Evolutionary conservation across 2,888 invertebrate species (phyloP), one percentile per base, ranked within the genome.

Genomic region (Lasioglossum figueresi): DNA sequence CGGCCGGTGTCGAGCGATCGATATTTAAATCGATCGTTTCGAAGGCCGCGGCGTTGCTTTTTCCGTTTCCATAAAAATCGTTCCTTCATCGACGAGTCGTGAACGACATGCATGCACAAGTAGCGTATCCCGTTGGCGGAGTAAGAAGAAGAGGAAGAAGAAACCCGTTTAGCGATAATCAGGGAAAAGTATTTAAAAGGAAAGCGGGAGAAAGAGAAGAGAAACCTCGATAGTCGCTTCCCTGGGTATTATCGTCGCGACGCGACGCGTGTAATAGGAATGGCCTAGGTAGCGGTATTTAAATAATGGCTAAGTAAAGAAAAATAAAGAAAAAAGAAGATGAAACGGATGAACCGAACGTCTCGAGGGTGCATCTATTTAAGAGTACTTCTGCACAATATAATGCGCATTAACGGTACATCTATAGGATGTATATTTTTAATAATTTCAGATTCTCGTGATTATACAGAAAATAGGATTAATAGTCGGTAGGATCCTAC

Each of bases 361-460:
- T 56, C 74, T 86, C 63, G 63, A 80, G 48, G 72, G 82, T 85
- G 80, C 79, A 56, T 73, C 85, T 80, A 81, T 82, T 84, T 76
- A 84, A 84, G 76, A 86, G 76, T 84, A 88, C 63, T 91, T 89
- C 88, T 90, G 90, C 92, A 91, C 91, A 91, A 91, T 91, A 88
- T 84, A 85, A 91, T 89, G 89, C 91, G 92, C 92, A 89, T 88
- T 90, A 88, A 89, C 86, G 79, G 86, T 89, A 88, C 90, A 90
- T 91, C 90, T 88, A 86, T 90, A 89, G 87, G 90, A 91, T 92
- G 92, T 92, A 89, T 92, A 93, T 93, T 93, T 93, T 92, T 92
- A 92, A 92, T 92, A 92, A 92, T 90, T 92, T 92, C 79, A 89
- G 79, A 90, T 91, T 88, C 79, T 68, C 80, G 88, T 86, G 83